Evolutionary conservation across 1,140 invertebrate species (phyloP).

Genomic region (Drosophila bocki): DNA sequence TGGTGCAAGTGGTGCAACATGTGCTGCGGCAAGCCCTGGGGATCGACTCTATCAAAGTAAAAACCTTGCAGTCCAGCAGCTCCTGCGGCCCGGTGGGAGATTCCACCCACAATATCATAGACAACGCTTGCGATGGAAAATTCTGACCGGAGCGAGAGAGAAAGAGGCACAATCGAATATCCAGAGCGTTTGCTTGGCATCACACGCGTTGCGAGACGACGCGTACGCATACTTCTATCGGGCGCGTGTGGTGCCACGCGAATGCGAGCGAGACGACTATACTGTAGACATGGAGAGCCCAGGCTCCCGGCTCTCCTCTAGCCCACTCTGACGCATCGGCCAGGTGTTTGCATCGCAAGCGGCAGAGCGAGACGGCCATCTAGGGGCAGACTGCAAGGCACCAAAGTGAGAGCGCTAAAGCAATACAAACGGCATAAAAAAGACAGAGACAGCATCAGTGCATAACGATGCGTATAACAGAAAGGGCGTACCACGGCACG

Average conservation of each 20-base stretch:
- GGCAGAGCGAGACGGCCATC: conserved; percentile 36
- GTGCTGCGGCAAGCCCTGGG: conserved; percentile 12
- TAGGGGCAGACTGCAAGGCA: conserved; percentile 26
- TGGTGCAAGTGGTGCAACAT: conserved; percentile 29
- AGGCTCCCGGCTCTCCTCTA: conserved; percentile 42
- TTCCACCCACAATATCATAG: background rate
- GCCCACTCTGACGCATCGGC: conserved; percentile 40
- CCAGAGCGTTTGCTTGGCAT: conserved; percentile 53
- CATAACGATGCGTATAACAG: conserved; percentile 13
- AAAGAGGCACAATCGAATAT: conserved; percentile 1
- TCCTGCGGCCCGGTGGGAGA: background rate
- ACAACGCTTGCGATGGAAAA: conserved; percentile 57
- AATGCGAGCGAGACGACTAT: conserved; percentile 57
- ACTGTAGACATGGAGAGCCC: conserved; percentile 26
- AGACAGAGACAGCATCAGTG: conserved; percentile 7
- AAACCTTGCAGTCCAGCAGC: conserved; percentile 26
- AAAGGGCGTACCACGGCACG: conserved; percentile 11
- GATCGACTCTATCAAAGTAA: conserved; percentile 1
- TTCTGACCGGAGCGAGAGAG: conserved; percentile 33
- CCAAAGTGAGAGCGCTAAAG: conserved; percentile 29
- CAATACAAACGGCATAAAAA: conserved; percentile 9
- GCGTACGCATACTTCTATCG: conserved; percentile 67
- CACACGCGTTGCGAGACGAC: conserved; percentile 48
- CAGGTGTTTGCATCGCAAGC: conserved; percentile 49
- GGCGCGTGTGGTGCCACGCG: conserved; percentile 40